Evolutionary conservation across 1,140 invertebrate species (phyloP), one percentile per base, ranked within the genome.

Genomic region (Mercenaria mercenaria): DNA sequence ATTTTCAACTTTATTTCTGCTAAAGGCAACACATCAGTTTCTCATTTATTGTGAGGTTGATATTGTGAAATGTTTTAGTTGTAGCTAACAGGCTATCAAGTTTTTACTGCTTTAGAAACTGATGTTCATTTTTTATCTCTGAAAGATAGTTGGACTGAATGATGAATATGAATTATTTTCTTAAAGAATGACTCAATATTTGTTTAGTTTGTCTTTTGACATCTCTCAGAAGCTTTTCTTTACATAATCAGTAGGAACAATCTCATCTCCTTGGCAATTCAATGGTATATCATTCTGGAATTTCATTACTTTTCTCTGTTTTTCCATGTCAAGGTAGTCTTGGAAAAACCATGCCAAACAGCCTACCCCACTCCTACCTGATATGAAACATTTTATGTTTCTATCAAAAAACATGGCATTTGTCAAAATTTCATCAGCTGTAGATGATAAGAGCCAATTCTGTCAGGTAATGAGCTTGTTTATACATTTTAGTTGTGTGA

Each of bases 341-440:
- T 64, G 6, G 4, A 64, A 64, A 26, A 64, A 64, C 59, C 29
- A n/a, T 64, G 23, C 59, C 59, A 64, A 64, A 64, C 59, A 64
- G 59, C 59, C 59, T 64, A n/a, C 59, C 59, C 15, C 15, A 18
- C 52, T 59, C 52, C 52, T 50, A 34, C 18, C 29, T 56, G 47
- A 52, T 79, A 79, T 56, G 34, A 79, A 52, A 37, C 76, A 52
- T 50, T 79, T 56, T 79, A 79, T 79, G 76, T 79, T 79, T 56
- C 76, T 37, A 37, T 79, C 32, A 74, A 74, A 77, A 56, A 52
- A 79, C 76, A 79, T 52, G 76, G 29, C 47, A 79, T 56, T 79
- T 50, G 29, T 79, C 76, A 79, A 79, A 79, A 79, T 50, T 79
- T 79, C 76, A 56, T 79, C 76, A 79, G 13, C 76, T 37, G 76